These are phyloP conservation scores for Sepiola atlantica DNA, from an alignment of 2,888 invertebrate genomes.

Conservation along the genomic window DNA sequence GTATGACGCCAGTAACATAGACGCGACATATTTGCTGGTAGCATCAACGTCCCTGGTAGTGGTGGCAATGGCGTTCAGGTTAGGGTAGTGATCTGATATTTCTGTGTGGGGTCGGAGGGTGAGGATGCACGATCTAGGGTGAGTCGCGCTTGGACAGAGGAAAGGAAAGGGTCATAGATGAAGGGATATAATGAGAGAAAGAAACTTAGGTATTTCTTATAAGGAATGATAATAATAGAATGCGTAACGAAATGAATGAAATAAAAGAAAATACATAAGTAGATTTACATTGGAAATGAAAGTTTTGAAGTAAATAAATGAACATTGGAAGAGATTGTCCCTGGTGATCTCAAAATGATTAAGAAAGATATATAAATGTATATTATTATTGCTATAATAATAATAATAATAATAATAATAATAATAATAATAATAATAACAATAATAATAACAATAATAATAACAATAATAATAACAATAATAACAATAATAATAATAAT, in stretches of 20 bases:
- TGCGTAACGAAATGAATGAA: not conserved
- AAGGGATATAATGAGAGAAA: not conserved
- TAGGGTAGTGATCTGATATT: not conserved
- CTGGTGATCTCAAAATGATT: too few relatives aligned
- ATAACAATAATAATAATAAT: too few relatives aligned
- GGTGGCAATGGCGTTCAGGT: constrained; percentile 2
- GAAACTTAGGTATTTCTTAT: not conserved
- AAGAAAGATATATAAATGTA: too few relatives aligned
- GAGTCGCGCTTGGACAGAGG: not conserved
- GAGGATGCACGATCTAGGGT: not conserved
- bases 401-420: too few relatives aligned
- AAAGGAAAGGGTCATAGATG: not conserved
- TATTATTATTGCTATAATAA: too few relatives aligned
- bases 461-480: too few relatives aligned
- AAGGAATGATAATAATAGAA: not conserved
- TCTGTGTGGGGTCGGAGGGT: not conserved
- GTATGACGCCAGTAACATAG: not conserved
- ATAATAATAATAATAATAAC: too few relatives aligned
- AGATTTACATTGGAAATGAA: not conserved
- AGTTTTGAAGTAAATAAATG: not conserved
- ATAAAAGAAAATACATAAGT: not conserved
- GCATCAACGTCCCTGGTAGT: not conserved
- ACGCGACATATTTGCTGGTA: not conserved
- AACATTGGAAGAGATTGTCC: too few relatives aligned
- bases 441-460: too few relatives aligned